phyloP scores from a whole-genome alignment of 2,888 invertebrate species.

The Netelia fuscicornis region DNA sequence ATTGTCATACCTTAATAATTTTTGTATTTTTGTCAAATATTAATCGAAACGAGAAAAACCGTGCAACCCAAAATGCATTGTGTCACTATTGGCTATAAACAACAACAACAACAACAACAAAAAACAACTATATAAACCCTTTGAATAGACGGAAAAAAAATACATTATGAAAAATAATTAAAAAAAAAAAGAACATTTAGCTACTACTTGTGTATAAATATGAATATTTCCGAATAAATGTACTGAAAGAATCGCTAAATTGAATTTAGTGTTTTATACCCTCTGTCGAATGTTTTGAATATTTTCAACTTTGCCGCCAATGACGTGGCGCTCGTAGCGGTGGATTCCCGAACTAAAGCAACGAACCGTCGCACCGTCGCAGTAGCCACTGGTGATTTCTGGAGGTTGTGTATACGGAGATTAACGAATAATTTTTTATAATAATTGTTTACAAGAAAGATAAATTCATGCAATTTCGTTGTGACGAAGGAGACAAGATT shows the following conservation, averaged over 20 bases:
- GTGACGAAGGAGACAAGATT: not conserved
- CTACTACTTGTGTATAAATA: constrained; percentile 82
- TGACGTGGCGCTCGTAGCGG: not conserved
- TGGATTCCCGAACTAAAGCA: not conserved
- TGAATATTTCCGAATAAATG: constrained; percentile 82
- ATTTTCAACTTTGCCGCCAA: not conserved
- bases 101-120: constrained; percentile 68
- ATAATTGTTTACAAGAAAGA: not conserved
- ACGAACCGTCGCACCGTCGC: not conserved
- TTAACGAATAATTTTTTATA: no score
- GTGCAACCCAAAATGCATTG: constrained; percentile 78
- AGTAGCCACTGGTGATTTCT: not conserved
- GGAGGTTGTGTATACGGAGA: no score
- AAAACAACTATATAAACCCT: constrained; percentile 25
- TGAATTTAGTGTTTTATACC: not conserved
- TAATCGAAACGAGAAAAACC: constrained; percentile 76
- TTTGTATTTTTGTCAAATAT: constrained; percentile 83
- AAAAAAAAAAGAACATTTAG: constrained; percentile 70
- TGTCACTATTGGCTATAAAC: constrained; percentile 77
- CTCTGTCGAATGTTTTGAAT: not conserved
- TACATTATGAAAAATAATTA: constrained; percentile 37
- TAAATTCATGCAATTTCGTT: not conserved
- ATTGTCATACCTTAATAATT: constrained; percentile 82
- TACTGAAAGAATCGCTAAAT: constrained; percentile 73
- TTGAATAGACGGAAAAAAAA: constrained; percentile 53